These are phyloP conservation scores for Cheilosia vulpina DNA, from an alignment of 2,888 invertebrate species.

Conservation along the genomic window DNA sequence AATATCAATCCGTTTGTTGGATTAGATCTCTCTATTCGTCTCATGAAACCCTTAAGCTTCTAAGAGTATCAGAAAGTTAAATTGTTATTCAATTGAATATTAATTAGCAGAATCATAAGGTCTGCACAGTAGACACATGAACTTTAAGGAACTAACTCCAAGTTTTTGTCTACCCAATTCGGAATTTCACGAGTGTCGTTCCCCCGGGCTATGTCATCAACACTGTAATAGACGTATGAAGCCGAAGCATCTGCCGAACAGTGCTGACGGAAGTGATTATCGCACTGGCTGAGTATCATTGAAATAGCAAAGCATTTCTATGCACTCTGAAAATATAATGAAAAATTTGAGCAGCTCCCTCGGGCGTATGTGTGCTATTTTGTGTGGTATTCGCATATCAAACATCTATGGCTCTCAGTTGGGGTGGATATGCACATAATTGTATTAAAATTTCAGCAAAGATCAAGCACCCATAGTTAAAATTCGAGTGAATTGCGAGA, in stretches of 20 bases:
- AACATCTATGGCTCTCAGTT: background rate
- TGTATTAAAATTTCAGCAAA: background rate
- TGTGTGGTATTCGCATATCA: background rate
- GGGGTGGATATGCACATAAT: background rate
- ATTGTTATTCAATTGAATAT: no score
- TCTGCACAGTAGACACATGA: no score
- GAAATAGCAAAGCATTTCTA: background rate
- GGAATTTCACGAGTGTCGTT: no score
- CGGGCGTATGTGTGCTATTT: background rate
- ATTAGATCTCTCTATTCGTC: no score
- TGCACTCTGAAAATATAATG: background rate
- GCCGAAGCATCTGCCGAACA: background rate
- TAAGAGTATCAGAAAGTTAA: no score
- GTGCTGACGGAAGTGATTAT: slow-evolving; percentile 3
- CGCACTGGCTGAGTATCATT: background rate
- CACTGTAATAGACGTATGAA: background rate
- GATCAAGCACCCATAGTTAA: no score
- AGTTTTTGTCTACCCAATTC: no score
- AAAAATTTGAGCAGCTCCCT: background rate
- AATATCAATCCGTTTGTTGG: no score
- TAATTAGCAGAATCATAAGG: no score
- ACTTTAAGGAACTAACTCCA: no score
- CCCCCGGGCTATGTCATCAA: background rate
- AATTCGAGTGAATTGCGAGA: no score
- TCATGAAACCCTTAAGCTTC: no score